A percentile compares a stretch with the other conserved stretches of the same genome.
Conservation (phyloP, 1,140 invertebrate species). For the Drosophila lowei region DNA sequence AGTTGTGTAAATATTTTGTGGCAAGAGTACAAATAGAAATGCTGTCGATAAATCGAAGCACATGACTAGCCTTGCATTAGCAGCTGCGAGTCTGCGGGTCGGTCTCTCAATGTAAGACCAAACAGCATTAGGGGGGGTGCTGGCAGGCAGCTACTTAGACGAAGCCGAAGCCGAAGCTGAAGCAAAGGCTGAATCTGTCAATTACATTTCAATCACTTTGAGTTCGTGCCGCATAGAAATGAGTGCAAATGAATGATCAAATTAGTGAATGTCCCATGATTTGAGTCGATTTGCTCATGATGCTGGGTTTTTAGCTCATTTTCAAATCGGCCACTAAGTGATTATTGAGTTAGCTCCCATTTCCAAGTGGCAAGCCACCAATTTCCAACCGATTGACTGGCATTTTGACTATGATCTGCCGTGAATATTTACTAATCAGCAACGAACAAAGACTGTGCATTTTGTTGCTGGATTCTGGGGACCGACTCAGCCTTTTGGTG, state of each 20-base stretch:
- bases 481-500: too few relatives aligned
- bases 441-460: too few relatives aligned
- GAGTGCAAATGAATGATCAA: constrained; percentile 34
- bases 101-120: too few relatives aligned
- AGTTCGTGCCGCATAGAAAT: constrained; percentile 33
- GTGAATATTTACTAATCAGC: too few relatives aligned
- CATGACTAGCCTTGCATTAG: constrained; percentile 62
- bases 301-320: too few relatives aligned
- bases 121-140: background rate
- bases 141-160: constrained; percentile 14
- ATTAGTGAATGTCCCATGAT: constrained; percentile 19
- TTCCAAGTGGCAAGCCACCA: too few relatives aligned
- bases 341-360: too few relatives aligned
- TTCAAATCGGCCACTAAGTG: too few relatives aligned
- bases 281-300: too few relatives aligned
- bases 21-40: constrained; percentile 63
- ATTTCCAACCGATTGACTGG: too few relatives aligned
- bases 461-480: too few relatives aligned
- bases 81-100: constrained; percentile 35
- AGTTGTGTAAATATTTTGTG: constrained; percentile 65
- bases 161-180: background rate
- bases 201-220: constrained; percentile 54
- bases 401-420: too few relatives aligned
- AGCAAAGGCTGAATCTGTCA: constrained; percentile 23
- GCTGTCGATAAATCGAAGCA: constrained; percentile 62